Conservation (phyloP, 2,113 vertebrate genomes). For the Chloropsis cyanopogon region DNA sequence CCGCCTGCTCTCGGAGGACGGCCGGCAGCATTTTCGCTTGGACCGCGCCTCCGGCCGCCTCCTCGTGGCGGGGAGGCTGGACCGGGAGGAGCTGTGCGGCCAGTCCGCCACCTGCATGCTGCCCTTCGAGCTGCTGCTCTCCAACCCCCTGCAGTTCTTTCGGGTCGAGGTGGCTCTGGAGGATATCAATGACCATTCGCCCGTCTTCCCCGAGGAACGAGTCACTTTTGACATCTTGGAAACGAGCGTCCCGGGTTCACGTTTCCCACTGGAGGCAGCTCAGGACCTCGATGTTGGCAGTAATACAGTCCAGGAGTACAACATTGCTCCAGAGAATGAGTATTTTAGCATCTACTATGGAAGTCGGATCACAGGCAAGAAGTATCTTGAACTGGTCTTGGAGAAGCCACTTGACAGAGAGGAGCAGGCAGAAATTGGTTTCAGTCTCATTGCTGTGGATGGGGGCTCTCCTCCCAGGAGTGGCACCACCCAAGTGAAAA, state of each 20-base stretch:
- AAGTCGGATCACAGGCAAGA: background rate
- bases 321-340: conserved; percentile 18
- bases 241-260: background rate
- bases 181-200: conserved; percentile 71
- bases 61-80: background rate
- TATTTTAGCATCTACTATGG: conserved; percentile 43
- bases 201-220: conserved; percentile 34
- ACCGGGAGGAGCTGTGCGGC: background rate
- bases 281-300: conserved; percentile 57
- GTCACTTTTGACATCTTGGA: conserved; percentile 41
- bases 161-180: conserved; percentile 48
- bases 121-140: conserved; percentile 73
- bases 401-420: background rate
- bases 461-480: accelerated
- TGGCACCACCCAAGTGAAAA: accelerated
- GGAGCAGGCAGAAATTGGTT: accelerated
- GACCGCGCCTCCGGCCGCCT: too few relatives aligned
- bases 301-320: conserved; percentile 64
- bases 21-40: too few relatives aligned
- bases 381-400: background rate
- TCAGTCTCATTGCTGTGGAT: background rate
- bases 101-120: background rate
- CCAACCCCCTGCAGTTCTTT: conserved; percentile 65
- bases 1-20: too few relatives aligned
- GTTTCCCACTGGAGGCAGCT: conserved; percentile 47